Conservation (phyloP, 2,888 invertebrate species). For the Ectobius pallidus region DNA sequence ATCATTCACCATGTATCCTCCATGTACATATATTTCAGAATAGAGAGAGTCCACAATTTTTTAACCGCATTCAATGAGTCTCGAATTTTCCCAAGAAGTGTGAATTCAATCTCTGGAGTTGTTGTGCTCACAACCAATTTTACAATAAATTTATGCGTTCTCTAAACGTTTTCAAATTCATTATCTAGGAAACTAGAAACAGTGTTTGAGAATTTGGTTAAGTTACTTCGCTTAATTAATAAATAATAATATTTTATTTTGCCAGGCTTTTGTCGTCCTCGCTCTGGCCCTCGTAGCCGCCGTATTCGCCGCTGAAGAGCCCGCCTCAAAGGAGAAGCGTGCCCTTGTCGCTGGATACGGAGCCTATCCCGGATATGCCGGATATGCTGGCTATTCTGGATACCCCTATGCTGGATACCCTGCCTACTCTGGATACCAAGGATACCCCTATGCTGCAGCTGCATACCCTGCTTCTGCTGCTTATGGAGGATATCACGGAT, state of each 20-base stretch:
- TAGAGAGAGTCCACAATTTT: too few relatives aligned
- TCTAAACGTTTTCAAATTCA: too few relatives aligned
- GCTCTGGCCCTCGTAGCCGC: background rate
- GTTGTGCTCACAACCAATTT: too few relatives aligned
- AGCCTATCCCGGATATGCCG: constrained; percentile 17
- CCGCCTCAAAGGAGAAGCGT: background rate
- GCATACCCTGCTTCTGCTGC: background rate
- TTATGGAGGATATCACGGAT: background rate
- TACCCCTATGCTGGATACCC: background rate
- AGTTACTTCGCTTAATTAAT: too few relatives aligned
- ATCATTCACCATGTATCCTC: too few relatives aligned
- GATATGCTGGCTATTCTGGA: constrained; percentile 8
- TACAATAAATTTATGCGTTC: too few relatives aligned
- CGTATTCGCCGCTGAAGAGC: constrained; percentile 7
- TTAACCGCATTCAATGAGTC: too few relatives aligned
- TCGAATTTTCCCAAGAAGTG: too few relatives aligned
- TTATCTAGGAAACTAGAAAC: too few relatives aligned
- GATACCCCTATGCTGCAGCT: background rate
- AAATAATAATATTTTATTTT: background rate
- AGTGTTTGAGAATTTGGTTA: too few relatives aligned
- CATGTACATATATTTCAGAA: too few relatives aligned
- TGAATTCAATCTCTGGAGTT: too few relatives aligned
- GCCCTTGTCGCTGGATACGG: background rate
- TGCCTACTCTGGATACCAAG: constrained; percentile 12
- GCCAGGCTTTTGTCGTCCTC: constrained; percentile 2